A percentile compares a stretch with the other conserved stretches of the same genome.
Conservation (phyloP, 2,888 invertebrate genomes). For the Marasmarcha lunaedactyla region DNA sequence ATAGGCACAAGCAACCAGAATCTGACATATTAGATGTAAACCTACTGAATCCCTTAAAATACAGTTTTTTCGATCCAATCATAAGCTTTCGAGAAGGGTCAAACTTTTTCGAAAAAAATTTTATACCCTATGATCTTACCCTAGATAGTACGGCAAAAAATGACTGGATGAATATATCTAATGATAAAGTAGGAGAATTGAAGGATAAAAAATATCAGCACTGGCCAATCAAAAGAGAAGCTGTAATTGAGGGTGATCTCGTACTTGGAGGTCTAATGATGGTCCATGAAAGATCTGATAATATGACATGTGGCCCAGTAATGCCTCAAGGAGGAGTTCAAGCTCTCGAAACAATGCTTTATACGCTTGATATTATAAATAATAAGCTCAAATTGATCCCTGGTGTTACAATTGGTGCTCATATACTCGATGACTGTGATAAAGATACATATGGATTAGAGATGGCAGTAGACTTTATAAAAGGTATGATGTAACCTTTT, state of each 20-base stretch:
- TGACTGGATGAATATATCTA: conserved; percentile 50
- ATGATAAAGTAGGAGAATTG: conserved; percentile 45
- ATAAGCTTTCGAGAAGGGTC: conserved; percentile 24
- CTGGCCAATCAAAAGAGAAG: conserved; percentile 90
- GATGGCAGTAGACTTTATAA: conserved; percentile 96
- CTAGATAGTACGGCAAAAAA: conserved; percentile 28
- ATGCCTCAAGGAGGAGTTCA: conserved; percentile 94
- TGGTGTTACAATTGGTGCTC: conserved; percentile 85
- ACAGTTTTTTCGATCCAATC: conserved; percentile 22
- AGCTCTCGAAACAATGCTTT: conserved; percentile 93
- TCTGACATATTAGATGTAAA: conserved; percentile 19
- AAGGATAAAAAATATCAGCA: conserved; percentile 49
- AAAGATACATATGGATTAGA: conserved; percentile 95
- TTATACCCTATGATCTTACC: conserved; percentile 22
- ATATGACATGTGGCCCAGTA: conserved; percentile 89
- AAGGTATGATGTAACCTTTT: conserved; percentile 78
- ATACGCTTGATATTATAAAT: conserved; percentile 87
- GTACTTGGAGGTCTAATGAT: conserved; percentile 94
- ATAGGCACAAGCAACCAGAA: conserved; percentile 39
- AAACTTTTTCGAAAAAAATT: conserved; percentile 27
- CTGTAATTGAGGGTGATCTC: conserved; percentile 88
- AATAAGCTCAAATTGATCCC: conserved; percentile 74
- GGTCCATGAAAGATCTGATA: conserved; percentile 90
- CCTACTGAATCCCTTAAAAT: conserved; percentile 22
- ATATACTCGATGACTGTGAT: conserved; percentile 94